phyloP scores from a whole-genome alignment of 2,797 vertebrate species.

The Peromyscus eremicus region DNA sequence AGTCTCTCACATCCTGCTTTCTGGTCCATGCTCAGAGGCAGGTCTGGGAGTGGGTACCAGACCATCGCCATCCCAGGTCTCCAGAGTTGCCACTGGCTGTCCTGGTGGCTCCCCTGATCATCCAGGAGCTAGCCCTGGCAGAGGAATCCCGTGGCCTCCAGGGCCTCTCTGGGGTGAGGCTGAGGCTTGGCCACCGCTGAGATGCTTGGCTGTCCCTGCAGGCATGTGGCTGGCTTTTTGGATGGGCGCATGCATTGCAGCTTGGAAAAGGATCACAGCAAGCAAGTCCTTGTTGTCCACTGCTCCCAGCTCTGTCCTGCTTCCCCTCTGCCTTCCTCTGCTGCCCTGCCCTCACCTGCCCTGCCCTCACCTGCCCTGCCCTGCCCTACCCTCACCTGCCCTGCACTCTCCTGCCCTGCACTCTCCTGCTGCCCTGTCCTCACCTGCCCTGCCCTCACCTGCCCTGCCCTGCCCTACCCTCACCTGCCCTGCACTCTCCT shows the following conservation, averaged over 20 bases:
- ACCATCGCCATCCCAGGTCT: no score
- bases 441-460: no score
- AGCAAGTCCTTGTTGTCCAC: neutral
- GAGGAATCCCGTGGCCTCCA: neutral
- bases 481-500: no score
- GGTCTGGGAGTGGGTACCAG: neutral
- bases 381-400: no score
- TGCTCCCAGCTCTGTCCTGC: neutral
- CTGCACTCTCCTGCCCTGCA: no score
- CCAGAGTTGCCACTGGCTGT: neutral
- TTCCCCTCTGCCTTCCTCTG: neutral
- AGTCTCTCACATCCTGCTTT: neutral
- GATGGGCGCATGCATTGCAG: neutral
- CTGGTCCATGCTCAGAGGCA: neutral
- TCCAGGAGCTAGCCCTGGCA: neutral
- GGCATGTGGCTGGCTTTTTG: neutral
- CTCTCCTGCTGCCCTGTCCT: no score
- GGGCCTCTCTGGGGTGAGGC: neutral
- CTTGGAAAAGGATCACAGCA: neutral
- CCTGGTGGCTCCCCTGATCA: neutral
- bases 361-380: no score
- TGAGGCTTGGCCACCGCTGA: neutral
- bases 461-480: no score
- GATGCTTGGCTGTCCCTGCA: neutral
- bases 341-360: neutral